Conservation (phyloP, 2,113 vertebrate genomes). For the Pachycephala philippinensis region DNA sequence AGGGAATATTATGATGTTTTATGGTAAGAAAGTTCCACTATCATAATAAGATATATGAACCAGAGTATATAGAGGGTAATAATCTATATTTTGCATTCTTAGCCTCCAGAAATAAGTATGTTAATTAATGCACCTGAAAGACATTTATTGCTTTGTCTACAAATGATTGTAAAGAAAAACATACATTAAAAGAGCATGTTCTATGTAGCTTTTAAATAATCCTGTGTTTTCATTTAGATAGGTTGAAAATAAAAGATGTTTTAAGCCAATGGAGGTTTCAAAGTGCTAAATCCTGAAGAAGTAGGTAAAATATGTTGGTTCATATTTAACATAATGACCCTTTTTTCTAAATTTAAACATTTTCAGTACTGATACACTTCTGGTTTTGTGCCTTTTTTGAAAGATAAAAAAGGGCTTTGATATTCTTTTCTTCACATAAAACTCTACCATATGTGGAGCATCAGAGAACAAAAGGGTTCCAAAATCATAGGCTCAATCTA, state of each 20-base stretch:
- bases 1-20: background rate
- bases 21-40: background rate
- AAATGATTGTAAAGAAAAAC: background rate
- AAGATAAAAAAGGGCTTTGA: background rate
- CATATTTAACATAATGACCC: background rate
- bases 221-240: rapidly evolving
- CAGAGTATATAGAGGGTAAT: background rate
- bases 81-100: background rate
- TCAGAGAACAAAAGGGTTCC: background rate
- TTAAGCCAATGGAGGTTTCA: background rate
- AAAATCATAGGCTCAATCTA: background rate
- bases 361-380: background rate
- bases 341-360: background rate
- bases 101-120: background rate
- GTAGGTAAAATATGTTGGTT: background rate
- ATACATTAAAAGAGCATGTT: background rate
- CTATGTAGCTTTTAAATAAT: background rate
- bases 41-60: background rate
- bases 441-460: background rate
- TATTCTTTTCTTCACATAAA: background rate
- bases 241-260: background rate
- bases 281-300: background rate
- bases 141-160: background rate
- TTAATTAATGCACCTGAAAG: background rate
- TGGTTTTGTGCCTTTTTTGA: background rate